Evolutionary conservation across 2,113 vertebrate genomes (phyloP), one percentile per base, ranked within the genome.

Genomic region (Trematocara macrostoma): DNA sequence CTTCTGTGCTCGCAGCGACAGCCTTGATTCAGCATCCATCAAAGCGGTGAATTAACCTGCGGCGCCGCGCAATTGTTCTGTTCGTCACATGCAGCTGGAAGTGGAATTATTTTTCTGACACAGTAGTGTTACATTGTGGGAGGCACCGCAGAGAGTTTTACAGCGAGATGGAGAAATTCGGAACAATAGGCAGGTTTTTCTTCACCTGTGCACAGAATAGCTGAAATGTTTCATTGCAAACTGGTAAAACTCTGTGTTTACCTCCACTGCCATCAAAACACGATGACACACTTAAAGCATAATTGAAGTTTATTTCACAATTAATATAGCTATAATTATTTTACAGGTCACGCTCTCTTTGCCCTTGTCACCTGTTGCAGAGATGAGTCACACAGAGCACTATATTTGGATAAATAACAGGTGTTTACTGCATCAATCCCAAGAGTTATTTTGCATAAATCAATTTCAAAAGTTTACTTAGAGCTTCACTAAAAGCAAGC

Each of bases 21-120:
- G 86, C 88, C 83, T 93, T 56, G 81, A 87, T 91, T 92, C 92
- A 40, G 89, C 88, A 89, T 93, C 90, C 88, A 86, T 95, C 93
- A 93, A 93, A 91, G 88, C 88, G 23, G 3, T 15, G 91, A 94
- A 90, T 95, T 93, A 93, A 93, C 95, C 93, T 90, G 89, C 84
- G 6, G 90, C 74, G 78, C 55, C 5, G 49, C 87, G 2, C 85
- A 42, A 90, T 93, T 85, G 89, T 94, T 90, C 78, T 82, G 84
- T 91, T 91, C 90, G 87, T 93, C 84, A 87, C 85, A 89, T 90
- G 90, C 89, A 88, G 93, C 87, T 90, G 89, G 78, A 83, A 47
- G 81, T 84, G 83, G 90, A 92, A 90, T 94, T 76, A 90, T 89
- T 95, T 88, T 82, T 87, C 79, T 18, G 18, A 79, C 76, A 16